Evolutionary conservation across 2,888 invertebrate species (phyloP).

Genomic region (Craniophora ligustri): DNA sequence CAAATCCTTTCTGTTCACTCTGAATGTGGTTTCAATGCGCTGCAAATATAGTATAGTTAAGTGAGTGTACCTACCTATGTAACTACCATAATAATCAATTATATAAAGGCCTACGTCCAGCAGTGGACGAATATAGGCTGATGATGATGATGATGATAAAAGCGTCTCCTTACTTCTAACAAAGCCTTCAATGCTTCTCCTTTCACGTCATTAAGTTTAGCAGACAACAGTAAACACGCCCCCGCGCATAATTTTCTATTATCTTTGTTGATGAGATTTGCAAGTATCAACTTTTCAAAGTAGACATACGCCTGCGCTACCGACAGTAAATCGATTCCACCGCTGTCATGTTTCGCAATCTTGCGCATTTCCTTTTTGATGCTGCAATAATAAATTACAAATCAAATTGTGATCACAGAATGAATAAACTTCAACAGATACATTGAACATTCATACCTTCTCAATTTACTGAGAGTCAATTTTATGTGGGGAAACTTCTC

Average conservation of each 20-base stretch:
- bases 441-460: conserved; percentile 96
- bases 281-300: conserved; percentile 98
- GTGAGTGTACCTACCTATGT: neutral
- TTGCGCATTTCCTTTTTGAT: conserved; percentile 98
- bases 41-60: conserved; percentile 74
- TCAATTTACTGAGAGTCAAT: conserved; percentile 97
- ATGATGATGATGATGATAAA: too few species aligned
- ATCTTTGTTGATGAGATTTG: conserved; percentile 97
- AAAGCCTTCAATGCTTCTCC: conserved; percentile 95
- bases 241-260: conserved; percentile 99
- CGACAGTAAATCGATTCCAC: conserved; percentile 94
- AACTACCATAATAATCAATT: neutral
- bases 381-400: conserved; percentile 84
- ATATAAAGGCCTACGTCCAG: too few species aligned
- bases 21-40: conserved; percentile 97
- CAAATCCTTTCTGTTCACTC: conserved; percentile 96
- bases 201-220: conserved; percentile 99
- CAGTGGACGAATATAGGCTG: too few species aligned
- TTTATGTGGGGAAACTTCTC: conserved; percentile 98
- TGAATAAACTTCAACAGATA: too few species aligned
- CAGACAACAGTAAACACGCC: conserved; percentile 97
- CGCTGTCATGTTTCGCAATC: conserved; percentile 95
- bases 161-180: conserved; percentile 92
- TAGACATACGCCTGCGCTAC: conserved; percentile 99
- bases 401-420: too few species aligned